A percentile compares a stretch with the other conserved stretches of the same genome.
These are phyloP conservation scores for Lipophrys pholis DNA, from an alignment of 2,113 vertebrate genomes.

Conservation along the genomic window DNA sequence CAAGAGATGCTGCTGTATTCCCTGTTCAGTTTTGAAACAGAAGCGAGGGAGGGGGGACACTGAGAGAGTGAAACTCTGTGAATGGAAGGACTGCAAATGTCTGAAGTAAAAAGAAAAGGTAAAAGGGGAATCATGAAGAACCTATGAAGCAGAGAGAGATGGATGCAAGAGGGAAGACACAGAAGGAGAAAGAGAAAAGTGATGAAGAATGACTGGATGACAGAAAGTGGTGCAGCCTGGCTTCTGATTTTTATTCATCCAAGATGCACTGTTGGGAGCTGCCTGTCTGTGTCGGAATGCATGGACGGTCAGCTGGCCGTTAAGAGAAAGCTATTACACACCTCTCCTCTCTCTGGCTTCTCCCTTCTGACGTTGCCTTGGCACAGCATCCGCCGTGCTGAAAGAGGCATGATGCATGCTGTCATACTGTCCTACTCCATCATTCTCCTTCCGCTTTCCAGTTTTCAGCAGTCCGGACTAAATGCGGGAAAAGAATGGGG, in stretches of 20 bases:
- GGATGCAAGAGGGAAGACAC: background rate
- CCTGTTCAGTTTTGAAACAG: constrained; percentile 20
- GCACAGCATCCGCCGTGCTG: constrained; percentile 40
- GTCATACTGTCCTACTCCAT: constrained; percentile 45
- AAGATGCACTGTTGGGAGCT: constrained; percentile 50
- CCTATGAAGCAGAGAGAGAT: background rate
- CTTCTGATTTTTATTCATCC: constrained; percentile 52
- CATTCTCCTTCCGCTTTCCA: constrained; percentile 15
- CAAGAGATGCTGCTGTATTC: constrained; percentile 29
- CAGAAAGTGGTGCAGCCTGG: constrained; percentile 33
- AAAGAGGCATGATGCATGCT: constrained; percentile 44
- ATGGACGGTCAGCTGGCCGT: constrained; percentile 43
- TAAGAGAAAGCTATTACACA: constrained; percentile 43
- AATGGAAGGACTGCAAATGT: constrained; percentile 9
- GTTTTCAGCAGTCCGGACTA: background rate
- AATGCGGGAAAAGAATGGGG: background rate
- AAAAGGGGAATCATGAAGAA: background rate
- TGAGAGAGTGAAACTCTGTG: background rate
- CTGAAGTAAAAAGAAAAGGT: background rate
- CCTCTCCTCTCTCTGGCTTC: constrained; percentile 19
- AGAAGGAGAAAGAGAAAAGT: constrained; percentile 5
- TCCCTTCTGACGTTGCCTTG: constrained; percentile 20
- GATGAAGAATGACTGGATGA: constrained; percentile 11
- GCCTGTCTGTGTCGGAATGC: constrained; percentile 52
- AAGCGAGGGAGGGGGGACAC: background rate